Conservation (phyloP, 2,797 vertebrate species). For the Tapera naevia region DNA sequence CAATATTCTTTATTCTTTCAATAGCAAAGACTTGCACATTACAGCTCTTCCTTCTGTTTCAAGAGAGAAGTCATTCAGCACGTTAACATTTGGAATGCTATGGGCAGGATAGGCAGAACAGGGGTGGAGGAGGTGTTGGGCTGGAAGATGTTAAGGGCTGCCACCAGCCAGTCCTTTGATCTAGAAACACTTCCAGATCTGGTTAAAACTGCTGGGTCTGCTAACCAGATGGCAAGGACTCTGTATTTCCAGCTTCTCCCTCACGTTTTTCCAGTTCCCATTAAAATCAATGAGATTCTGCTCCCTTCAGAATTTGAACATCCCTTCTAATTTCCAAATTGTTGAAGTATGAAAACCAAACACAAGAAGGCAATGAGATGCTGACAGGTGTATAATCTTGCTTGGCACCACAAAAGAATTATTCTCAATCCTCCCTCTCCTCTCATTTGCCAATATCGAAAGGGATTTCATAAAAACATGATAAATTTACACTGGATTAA, state of each 20-base stretch:
- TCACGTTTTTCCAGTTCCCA: not conserved
- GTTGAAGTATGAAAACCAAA: not conserved
- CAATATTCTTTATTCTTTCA: not conserved
- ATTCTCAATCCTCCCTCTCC: not conserved
- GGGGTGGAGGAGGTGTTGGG: not conserved
- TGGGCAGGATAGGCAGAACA: not conserved
- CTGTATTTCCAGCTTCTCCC: not conserved
- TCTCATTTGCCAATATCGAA: not conserved
- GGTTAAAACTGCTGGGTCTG: conserved; percentile 4
- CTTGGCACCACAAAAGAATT: not conserved
- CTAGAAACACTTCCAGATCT: conserved; percentile 33
- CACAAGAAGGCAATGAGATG: not conserved
- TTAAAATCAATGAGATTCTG: not conserved
- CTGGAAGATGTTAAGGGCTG: conserved; percentile 11
- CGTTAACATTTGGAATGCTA: not conserved
- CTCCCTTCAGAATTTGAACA: not conserved
- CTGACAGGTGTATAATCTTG: not conserved
- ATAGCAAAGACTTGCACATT: not conserved
- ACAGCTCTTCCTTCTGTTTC: not conserved
- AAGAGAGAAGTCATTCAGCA: not conserved
- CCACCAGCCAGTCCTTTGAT: conserved; percentile 34
- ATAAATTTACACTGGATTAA: not conserved
- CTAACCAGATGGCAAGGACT: conserved; percentile 18
- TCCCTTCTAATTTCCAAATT: not conserved
- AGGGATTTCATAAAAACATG: not conserved